phyloP scores from a whole-genome alignment of 2,888 invertebrate genomes.

The Trichogramma dendrolimi region DNA sequence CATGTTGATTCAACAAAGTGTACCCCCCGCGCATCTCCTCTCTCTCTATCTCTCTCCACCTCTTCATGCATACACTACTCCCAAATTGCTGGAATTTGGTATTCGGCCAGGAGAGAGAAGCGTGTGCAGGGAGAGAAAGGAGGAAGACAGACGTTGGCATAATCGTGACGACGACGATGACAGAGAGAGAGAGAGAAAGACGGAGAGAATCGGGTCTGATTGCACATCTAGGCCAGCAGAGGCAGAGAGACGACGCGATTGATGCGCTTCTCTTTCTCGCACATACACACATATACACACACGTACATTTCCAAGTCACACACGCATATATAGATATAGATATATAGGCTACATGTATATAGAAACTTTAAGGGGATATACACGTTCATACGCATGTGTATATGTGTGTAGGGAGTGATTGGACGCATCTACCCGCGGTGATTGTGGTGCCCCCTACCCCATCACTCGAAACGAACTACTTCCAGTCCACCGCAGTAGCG shows the following conservation, averaged over 20 bases:
- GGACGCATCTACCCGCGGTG: slow-evolving; percentile 51
- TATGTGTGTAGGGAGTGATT: slow-evolving; percentile 45
- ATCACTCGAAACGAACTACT: slow-evolving; percentile 28
- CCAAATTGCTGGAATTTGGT: slow-evolving; percentile 53
- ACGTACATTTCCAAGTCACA: too few relatives aligned
- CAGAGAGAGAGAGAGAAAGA: slow-evolving; percentile 32
- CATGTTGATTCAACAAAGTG: slow-evolving; percentile 53
- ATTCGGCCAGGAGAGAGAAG: slow-evolving; percentile 49
- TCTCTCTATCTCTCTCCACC: not conserved
- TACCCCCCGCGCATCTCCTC: slow-evolving; percentile 39
- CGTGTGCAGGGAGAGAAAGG: slow-evolving; percentile 33
- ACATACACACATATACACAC: too few relatives aligned
- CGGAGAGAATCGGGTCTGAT: slow-evolving; percentile 47
- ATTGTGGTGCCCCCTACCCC: slow-evolving; percentile 49
- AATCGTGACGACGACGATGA: too few relatives aligned
- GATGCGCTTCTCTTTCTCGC: not conserved
- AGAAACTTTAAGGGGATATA: too few relatives aligned
- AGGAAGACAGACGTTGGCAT: slow-evolving; percentile 27
- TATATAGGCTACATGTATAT: too few relatives aligned
- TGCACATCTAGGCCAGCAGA: slow-evolving; percentile 52
- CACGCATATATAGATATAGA: too few relatives aligned
- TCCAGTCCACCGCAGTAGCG: slow-evolving; percentile 34
- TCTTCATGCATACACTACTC: slow-evolving; percentile 28
- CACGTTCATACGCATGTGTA: too few relatives aligned
- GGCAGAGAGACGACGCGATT: too few relatives aligned